phyloP scores from a whole-genome alignment of 2,888 invertebrate genomes.

The Arenicola marina region DNA sequence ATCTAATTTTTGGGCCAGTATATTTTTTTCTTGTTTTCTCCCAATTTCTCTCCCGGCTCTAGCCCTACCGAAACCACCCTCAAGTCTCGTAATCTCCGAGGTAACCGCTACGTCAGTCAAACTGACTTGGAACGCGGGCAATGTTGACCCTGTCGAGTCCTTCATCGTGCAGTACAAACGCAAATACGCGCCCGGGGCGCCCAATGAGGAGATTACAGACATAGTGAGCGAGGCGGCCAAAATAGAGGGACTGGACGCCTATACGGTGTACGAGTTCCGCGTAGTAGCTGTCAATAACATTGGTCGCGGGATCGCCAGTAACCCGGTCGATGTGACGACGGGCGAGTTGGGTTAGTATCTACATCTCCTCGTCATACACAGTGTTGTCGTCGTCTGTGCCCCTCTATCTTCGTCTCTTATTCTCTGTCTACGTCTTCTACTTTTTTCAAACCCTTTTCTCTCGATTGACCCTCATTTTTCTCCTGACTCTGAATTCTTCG shows the following conservation, averaged over 20 bases:
- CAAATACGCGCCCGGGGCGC: slow-evolving; percentile 68
- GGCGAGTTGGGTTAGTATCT: slow-evolving; percentile 84
- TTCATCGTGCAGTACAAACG: slow-evolving; percentile 97
- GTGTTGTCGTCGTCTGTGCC: no score
- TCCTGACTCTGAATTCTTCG: no score
- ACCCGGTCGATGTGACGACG: slow-evolving; percentile 88
- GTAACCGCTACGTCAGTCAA: slow-evolving; percentile 92
- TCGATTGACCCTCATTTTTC: no score
- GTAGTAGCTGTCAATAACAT: slow-evolving; percentile 94
- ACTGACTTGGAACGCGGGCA: slow-evolving; percentile 77
- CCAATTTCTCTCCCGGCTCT: not conserved
- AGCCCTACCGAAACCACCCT: slow-evolving; percentile 91
- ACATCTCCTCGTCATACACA: no score
- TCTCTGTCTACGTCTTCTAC: no score
- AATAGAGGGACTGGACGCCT: slow-evolving; percentile 79
- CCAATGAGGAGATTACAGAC: slow-evolving; percentile 86
- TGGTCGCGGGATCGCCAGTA: slow-evolving; percentile 87
- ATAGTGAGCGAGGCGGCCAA: slow-evolving; percentile 92
- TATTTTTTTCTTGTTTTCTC: no score
- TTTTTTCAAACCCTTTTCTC: no score
- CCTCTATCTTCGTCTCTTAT: no score
- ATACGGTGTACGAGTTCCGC: slow-evolving; percentile 94
- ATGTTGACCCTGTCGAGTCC: slow-evolving; percentile 77
- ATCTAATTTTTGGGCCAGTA: no score
- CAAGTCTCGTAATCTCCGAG: slow-evolving; percentile 87